phyloP scores from a whole-genome alignment of 2,888 invertebrate species.

The Priocnemis perturbator region DNA sequence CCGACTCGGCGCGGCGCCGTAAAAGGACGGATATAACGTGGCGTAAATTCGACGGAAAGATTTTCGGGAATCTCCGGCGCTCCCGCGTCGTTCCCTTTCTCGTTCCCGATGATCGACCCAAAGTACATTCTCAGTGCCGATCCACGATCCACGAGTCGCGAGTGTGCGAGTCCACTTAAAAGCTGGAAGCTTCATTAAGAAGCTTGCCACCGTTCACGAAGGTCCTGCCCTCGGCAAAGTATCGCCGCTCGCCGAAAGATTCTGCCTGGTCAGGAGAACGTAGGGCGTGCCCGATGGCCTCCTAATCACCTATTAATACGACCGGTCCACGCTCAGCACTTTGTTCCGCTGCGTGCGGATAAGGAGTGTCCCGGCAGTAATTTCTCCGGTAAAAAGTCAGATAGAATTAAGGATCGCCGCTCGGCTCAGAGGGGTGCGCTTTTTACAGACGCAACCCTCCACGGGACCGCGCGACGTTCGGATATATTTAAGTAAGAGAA shows the following conservation, averaged over 20 bases:
- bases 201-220: background rate
- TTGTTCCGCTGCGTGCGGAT: slow-evolving; percentile 43
- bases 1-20: slow-evolving; percentile 23
- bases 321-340: slow-evolving; percentile 43
- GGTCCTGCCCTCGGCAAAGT: slow-evolving; percentile 15
- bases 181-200: background rate
- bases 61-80: slow-evolving; percentile 26
- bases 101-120: background rate
- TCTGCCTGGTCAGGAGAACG: slow-evolving; percentile 50
- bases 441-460: slow-evolving; percentile 4
- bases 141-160: background rate
- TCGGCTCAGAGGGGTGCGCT: background rate
- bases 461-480: slow-evolving; percentile 33
- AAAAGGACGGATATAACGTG: slow-evolving; percentile 34
- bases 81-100: slow-evolving; percentile 6
- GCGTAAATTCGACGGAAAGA: slow-evolving; percentile 30
- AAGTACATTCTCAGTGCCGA: background rate
- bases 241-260: slow-evolving; percentile 35
- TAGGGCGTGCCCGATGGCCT: slow-evolving; percentile 60
- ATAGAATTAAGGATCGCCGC: background rate
- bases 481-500: slow-evolving; percentile 60
- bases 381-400: background rate
- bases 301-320: slow-evolving; percentile 67
- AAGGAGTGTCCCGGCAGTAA: background rate
- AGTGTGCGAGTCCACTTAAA: too few species aligned